Evolutionary conservation across 1,140 invertebrate genomes (phyloP), one percentile per base, ranked within the genome.

Genomic region (Cyphomyrmex costatus): DNA sequence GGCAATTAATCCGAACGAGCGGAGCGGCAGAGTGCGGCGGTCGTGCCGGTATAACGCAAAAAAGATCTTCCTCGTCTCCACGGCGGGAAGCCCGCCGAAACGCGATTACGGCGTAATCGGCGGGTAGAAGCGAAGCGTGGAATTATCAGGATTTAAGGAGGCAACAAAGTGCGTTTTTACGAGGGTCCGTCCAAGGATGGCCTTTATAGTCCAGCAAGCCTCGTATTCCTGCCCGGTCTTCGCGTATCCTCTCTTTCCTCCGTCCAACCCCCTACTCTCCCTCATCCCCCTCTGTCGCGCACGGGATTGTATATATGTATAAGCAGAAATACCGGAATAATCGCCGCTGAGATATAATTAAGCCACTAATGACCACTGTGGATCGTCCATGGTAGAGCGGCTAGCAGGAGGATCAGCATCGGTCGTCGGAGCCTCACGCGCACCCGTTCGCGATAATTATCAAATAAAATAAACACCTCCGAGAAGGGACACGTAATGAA

Each of bases 381-480:
- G 58, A 68, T 42, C 42, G 56, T 65, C 36, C 42, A 12, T 30
- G 56, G 51, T n/a, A 36, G 27, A n/a, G 42, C 49, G 16, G 63
- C 49, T 19, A 33, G 51, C 51, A 16, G 42, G 60, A 16, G 42
- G 60, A 86, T 60, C 46, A 80, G 63, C 36, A 51, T 8, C 27
- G 58, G 49, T 27, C 36, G 5, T 8, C 63, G 14, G 60, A 65
- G 74, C 30, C 76, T 63, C 70, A 63, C 83, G 65, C 65, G 33
- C 70, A 58, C 56, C 66, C 30, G 19, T 56, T 85, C 63, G 56
- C 82, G 84, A 91, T 92, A 92, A 92, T 92, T 92, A 92, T 91
- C 88, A 86, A 93, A 92, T 92, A 93, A 93, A 92, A 92, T 92
- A 93, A 93, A 92, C 92, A 93, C 92, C 89, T 91, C 53, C 73